Percentiles rank a stretch among this genome's conserved stretches.
phyloP scores from a whole-genome alignment of 2,888 invertebrate species.

The Lithosia quadra region DNA sequence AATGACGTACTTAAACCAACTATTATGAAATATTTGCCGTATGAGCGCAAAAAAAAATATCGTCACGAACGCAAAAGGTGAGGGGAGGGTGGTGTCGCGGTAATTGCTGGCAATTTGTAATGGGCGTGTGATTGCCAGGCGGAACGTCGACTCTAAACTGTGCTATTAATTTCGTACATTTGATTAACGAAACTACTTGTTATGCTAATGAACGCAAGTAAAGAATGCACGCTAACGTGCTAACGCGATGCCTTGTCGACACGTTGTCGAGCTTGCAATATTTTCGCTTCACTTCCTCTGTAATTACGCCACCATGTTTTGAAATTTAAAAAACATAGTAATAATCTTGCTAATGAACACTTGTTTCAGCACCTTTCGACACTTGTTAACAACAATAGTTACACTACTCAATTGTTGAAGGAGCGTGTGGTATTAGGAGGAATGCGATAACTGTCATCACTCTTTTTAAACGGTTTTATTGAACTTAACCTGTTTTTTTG shows the following conservation, averaged over 20 bases:
- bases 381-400: constrained; percentile 25
- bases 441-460: constrained; percentile 38
- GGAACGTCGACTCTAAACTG: constrained; percentile 84
- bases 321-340: constrained; percentile 67
- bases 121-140: constrained; percentile 83
- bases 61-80: constrained; percentile 67
- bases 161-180: constrained; percentile 87
- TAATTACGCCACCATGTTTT: constrained; percentile 72
- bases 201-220: constrained; percentile 84
- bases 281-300: constrained; percentile 73
- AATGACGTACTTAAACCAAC: constrained; percentile 58
- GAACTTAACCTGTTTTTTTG: no score
- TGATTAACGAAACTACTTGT: constrained; percentile 87
- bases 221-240: constrained; percentile 85
- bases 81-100: constrained; percentile 74
- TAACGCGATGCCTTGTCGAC: constrained; percentile 83
- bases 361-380: constrained; percentile 34
- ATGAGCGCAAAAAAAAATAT: constrained; percentile 62
- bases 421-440: constrained; percentile 30
- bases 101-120: constrained; percentile 85
- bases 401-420: constrained; percentile 59
- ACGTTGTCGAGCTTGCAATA: constrained; percentile 80
- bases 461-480: no score
- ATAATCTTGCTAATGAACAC: constrained; percentile 48
- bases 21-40: constrained; percentile 64